Evolutionary conservation across 2,888 invertebrate species (phyloP).

Genomic region (Drepana falcataria): DNA sequence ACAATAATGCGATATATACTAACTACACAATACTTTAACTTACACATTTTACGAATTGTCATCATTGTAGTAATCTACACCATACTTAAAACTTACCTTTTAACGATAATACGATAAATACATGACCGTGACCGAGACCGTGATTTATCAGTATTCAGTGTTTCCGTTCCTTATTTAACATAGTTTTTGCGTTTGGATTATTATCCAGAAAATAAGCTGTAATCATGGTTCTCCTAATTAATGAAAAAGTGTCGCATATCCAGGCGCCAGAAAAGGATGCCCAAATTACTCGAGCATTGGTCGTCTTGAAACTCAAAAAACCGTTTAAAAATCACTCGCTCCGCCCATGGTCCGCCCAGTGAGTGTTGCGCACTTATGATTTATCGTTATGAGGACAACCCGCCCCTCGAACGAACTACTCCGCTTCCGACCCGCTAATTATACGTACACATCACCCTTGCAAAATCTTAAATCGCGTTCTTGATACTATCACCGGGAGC

Average conservation of each 20-base stretch:
- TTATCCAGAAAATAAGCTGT: constrained; percentile 60
- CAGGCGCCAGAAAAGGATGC: constrained; percentile 68
- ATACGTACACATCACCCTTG: constrained; percentile 57
- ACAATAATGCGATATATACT: constrained; percentile 31
- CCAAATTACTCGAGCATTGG: constrained; percentile 70
- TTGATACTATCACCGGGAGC: constrained; percentile 50
- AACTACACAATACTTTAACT: not conserved
- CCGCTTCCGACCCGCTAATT: constrained; percentile 70
- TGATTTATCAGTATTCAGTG: too few species aligned
- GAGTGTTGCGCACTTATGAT: constrained; percentile 73
- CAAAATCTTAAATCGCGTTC: constrained; percentile 62
- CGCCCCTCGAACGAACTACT: constrained; percentile 70
- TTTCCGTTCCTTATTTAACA: not conserved
- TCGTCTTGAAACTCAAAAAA: constrained; percentile 70
- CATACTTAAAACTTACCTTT: too few species aligned
- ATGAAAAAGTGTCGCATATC: constrained; percentile 70
- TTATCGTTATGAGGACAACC: constrained; percentile 73
- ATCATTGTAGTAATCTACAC: too few species aligned
- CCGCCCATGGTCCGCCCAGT: constrained; percentile 72
- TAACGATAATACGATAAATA: too few species aligned
- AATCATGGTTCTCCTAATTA: constrained; percentile 73
- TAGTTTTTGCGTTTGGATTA: constrained; percentile 8
- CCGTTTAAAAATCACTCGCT: constrained; percentile 76
- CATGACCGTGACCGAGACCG: too few species aligned
- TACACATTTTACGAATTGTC: not conserved